These are phyloP conservation scores for Dinomys branickii DNA, from an alignment of 2,113 vertebrate genomes.

Conservation along the genomic window DNA sequence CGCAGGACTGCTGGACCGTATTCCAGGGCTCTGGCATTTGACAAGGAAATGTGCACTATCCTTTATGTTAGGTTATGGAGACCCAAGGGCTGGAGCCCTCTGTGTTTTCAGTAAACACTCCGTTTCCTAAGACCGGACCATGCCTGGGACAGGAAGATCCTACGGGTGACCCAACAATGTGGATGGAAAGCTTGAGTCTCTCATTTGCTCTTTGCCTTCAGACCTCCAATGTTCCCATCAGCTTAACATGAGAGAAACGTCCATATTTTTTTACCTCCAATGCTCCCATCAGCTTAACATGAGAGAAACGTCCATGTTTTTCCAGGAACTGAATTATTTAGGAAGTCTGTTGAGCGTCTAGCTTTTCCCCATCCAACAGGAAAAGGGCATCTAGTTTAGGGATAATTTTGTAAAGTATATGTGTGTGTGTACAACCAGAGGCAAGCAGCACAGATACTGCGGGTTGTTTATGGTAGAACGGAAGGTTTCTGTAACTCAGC, in stretches of 20 bases:
- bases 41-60: neutral
- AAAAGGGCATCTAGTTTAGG: neutral
- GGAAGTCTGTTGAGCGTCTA: neutral
- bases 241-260: neutral
- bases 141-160: neutral
- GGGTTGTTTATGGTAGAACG: neutral
- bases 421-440: neutral
- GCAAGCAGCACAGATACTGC: neutral
- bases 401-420: neutral
- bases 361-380: neutral
- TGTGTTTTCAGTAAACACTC: neutral
- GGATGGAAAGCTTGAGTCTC: neutral
- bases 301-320: neutral
- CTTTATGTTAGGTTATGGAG: neutral
- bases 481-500: neutral
- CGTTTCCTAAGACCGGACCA: neutral
- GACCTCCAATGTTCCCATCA: neutral
- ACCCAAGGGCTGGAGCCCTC: neutral
- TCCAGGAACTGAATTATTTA: slow-evolving; percentile 32
- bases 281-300: neutral
- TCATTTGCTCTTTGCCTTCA: neutral
- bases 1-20: neutral
- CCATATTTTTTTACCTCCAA: no score
- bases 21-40: neutral
- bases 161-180: neutral